Percentiles rank a stretch among this genome's conserved stretches.
Evolutionary conservation across 1,140 invertebrate genomes (phyloP).

Genomic region (Leptonema lineaticorne): DNA sequence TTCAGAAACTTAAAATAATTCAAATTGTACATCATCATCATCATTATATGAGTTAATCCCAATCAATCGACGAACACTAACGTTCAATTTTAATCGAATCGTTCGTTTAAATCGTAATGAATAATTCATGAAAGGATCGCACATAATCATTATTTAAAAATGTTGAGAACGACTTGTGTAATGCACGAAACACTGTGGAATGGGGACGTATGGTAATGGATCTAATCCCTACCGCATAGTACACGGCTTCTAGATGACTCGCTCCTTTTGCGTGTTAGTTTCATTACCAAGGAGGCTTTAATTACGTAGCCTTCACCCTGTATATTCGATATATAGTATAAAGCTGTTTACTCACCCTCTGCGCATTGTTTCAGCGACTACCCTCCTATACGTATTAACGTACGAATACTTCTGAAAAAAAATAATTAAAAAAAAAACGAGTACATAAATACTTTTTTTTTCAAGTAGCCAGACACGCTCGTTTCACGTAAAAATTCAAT

Average conservation of each 20-base stretch:
- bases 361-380: neutral
- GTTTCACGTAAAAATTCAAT: conserved; percentile 2
- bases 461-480: neutral
- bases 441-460: neutral
- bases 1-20: too few relatives aligned
- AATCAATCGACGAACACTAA: neutral
- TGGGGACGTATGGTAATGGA: conserved; percentile 21
- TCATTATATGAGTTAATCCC: neutral
- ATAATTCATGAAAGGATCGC: neutral
- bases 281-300: conserved; percentile 25
- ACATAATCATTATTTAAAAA: too few relatives aligned
- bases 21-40: neutral
- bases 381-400: neutral
- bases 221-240: conserved; percentile 17
- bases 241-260: conserved; percentile 11
- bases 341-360: neutral
- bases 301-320: conserved; percentile 12
- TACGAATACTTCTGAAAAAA: neutral
- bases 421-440: too few relatives aligned
- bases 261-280: conserved; percentile 24
- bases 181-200: neutral
- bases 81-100: neutral
- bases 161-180: neutral
- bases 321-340: neutral
- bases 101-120: neutral